Evolutionary conservation across 2,888 invertebrate genomes (phyloP), one percentile per base, ranked within the genome.

Genomic region (Heliconius erato): DNA sequence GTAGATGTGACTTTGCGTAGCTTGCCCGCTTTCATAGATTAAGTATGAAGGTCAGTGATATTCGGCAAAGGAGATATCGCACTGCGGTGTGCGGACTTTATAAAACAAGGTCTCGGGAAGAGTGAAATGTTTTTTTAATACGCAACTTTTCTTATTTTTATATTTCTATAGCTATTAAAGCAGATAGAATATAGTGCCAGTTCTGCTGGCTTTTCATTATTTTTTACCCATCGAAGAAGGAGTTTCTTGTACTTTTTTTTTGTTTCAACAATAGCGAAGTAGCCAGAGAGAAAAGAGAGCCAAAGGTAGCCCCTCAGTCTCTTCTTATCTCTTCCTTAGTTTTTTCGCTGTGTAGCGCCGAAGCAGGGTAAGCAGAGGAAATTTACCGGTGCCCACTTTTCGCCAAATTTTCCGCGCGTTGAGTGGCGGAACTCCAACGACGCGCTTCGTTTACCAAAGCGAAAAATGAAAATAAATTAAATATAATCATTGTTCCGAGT

Each of bases 11-110:
- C 65, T 79, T 74, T 80, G 65, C 67, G 35, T 63, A 63, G 35
- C 40, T 32, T 35, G 59, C 44, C 44, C 44, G 72, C 26, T 59
- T 49, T 81, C 69, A 76, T 69, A 81, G 40, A 76, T 81, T 63
- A 72, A 79, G 32, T 81, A 69, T 40, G 69, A 81, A 81, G 80
- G 80, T 81, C 80, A 59, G 35, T 26, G 40, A 59, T 68, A 76
- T 76, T 69, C 67, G 67, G 44, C 78, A 68, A 68, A 49, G 44
- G 54, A 71, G 49, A 74, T 69, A 77, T 71, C 69, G 81, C 81
- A 81, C 59, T 81, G 81, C n/a, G 63, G 63, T 12, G 63, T 63
- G 63, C 81, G 59, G 81, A 59, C 35, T 77, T 81, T 35, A n/a
- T 49, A 59, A 40, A 7, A 78, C n/a, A 19, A 59, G 76, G 76